Evolutionary conservation across 2,797 vertebrate genomes (phyloP).

Genomic region (Lutjanus campechanus): DNA sequence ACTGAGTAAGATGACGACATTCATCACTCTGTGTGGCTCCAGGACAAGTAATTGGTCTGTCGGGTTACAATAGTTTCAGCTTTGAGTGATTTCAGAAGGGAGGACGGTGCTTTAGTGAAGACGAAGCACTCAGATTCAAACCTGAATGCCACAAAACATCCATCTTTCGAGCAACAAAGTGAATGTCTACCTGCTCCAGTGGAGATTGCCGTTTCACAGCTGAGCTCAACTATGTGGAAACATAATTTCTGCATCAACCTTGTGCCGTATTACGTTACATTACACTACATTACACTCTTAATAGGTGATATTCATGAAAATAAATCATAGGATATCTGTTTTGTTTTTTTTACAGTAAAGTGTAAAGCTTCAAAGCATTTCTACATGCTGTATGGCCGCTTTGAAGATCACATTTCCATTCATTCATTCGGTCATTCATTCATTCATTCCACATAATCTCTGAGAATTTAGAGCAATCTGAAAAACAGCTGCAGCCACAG

Average conservation of each 20-base stretch:
- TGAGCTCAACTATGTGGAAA: slow-evolving; percentile 11
- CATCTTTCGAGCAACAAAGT: slow-evolving; percentile 34
- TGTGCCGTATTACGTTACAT: not conserved
- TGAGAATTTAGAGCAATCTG: slow-evolving; percentile 86
- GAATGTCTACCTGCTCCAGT: slow-evolving; percentile 15
- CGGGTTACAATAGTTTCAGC: slow-evolving; percentile 24
- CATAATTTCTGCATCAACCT: not conserved
- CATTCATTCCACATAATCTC: slow-evolving; percentile 84
- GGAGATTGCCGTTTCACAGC: slow-evolving; percentile 5
- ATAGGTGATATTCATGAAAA: not conserved
- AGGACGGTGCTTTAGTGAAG: slow-evolving; percentile 5
- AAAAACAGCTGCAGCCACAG: slow-evolving; percentile 77
- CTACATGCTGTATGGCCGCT: slow-evolving; percentile 44
- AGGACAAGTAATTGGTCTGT: slow-evolving; percentile 29
- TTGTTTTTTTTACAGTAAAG: slow-evolving; percentile 13
- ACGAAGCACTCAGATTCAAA: slow-evolving; percentile 25
- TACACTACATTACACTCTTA: not conserved
- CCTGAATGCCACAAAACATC: slow-evolving; percentile 17
- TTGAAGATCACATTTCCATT: slow-evolving; percentile 62
- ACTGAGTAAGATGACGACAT: slow-evolving; percentile 27
- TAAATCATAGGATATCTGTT: slow-evolving; percentile 1
- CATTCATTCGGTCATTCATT: slow-evolving; percentile 65
- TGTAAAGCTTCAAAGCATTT: slow-evolving; percentile 17
- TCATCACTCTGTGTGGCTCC: slow-evolving; percentile 30
- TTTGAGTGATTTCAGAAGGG: slow-evolving; percentile 39